These are phyloP conservation scores for Anaspis maculata DNA, from an alignment of 2,888 invertebrate genomes.

Conservation along the genomic window DNA sequence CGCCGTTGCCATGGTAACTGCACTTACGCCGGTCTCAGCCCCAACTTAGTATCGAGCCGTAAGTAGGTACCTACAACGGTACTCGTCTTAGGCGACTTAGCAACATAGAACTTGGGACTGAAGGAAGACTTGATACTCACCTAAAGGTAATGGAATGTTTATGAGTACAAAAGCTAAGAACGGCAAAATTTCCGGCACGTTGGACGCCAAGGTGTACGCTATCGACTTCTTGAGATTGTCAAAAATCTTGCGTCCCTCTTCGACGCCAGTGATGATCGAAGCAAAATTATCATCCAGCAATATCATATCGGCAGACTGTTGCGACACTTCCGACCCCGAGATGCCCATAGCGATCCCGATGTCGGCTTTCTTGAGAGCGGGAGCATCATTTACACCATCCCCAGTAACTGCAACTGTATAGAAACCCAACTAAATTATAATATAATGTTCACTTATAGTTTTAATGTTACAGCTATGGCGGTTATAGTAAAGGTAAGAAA, in stretches of 20 bases:
- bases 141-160: constrained; percentile 67
- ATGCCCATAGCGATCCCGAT: constrained; percentile 77
- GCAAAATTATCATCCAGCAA: constrained; percentile 83
- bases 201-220: constrained; percentile 74
- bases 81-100: no score
- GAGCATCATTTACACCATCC: constrained; percentile 84
- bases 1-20: no score
- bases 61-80: no score
- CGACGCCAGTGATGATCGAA: constrained; percentile 77
- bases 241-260: constrained; percentile 75
- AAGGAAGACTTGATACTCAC: no score
- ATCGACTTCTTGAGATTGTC: constrained; percentile 82
- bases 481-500: no score
- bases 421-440: constrained; percentile 38
- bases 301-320: constrained; percentile 86
- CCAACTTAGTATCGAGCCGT: no score
- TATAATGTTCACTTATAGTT: no score
- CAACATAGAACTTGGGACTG: no score
- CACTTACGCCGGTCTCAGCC: no score
- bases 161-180: constrained; percentile 67
- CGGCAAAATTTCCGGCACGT: constrained; percentile 76
- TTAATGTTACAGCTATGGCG: no score
- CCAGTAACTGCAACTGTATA: constrained; percentile 78
- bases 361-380: constrained; percentile 75
- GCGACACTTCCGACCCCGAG: constrained; percentile 67